Base-by-base conservation (phyloP, 2,797 vertebrate species). In the Manis javanica region DNA sequence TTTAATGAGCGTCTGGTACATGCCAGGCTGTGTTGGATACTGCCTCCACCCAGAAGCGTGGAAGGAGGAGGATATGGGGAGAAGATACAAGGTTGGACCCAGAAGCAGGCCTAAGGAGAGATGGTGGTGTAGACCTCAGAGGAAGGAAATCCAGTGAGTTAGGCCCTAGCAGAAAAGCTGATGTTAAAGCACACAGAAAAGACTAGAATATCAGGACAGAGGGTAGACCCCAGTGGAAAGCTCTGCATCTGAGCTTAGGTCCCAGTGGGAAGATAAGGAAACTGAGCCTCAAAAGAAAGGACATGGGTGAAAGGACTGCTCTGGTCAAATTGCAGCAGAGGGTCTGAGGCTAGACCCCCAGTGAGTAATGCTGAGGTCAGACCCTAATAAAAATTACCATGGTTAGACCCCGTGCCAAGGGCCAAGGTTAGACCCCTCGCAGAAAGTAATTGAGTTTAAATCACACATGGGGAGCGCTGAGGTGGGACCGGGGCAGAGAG, bases 191-290 rank as follows among this genome's bases (percentile, higher is more conserved):
- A 31, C 0, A 8, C 0, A 42, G 78, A 15, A 19, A 10, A 66
- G 37, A 13, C 15, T 37, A 71, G 42, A 1, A 2, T 42, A 46
- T 46, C 0, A 46, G 79, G 11, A 26, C 5, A 61, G 39, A 9
- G 8, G 1, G 29, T 1, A 6, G 64, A n/a, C 21, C 12, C 3
- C 21, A 3, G 7, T 6, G 5, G 14, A 21, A 34, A 19, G 21
- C 46, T 46, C 46, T 46, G 46, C 69, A 9, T 46, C 79, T 57
- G n/a, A n/a, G 31, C 53, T 11, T 63, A 49, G 88, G 19, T 31
- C 29, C 46, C 7, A 2, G 15, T 5, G 15, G 53, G 46, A 55
- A 57, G 19, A 53, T 16, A 13, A 39, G 49, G 29, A 51, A 19
- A 31, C 4, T 21, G 39, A 49, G 15, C 14, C 75, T 87, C 46